Evolutionary conservation across 2,113 vertebrate genomes (phyloP), one percentile per base, ranked within the genome.

Genomic region (Alligator mississippiensis): DNA sequence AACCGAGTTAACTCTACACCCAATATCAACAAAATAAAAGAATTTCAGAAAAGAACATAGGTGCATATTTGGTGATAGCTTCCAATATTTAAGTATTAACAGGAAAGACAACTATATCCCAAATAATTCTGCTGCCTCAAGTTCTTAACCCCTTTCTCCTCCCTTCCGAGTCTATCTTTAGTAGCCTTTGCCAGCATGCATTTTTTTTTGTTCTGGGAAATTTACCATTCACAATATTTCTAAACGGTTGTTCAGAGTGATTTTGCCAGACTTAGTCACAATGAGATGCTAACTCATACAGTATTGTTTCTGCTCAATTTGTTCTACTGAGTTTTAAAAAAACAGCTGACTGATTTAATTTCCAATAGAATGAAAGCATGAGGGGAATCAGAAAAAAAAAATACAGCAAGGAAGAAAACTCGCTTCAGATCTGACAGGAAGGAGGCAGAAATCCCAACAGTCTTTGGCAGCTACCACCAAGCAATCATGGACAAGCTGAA

Each of bases 351-450:
- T 47, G 82, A 66, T 90, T 90, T 84, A 28, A 82, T 94, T 25
- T 94, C 84, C 38, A 22, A 58, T 81, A 85, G 62, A 96, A 75
- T 55, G n/a, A 93, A 25, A 91, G 8, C 25, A 88, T 54, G 74
- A 55, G 3, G 77, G 55, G 18, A 84, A 92, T 74, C 25, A 68
- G 83, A 88, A 80, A 94, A 77, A 77, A n/a, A 70, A 58, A 91
- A 85, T n/a, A 27, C 30, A 92, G 14, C 17, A 30, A 94, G 30
- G 82, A 96, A 92, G 80, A 84, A 93, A 94, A 83, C 57, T 82
- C 61, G 22, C 74, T 91, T 90, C 76, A 91, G 62, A 90, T 34
- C 77, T 74, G 83, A 87, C 96, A 86, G 80, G 77, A 93, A 83
- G 80, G 93, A 16, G 25, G 77, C 68, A 79, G 85, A 70, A 70